Base-by-base conservation (phyloP, 2,888 invertebrate genomes). In the Caenorhabditis sp. region DNA sequence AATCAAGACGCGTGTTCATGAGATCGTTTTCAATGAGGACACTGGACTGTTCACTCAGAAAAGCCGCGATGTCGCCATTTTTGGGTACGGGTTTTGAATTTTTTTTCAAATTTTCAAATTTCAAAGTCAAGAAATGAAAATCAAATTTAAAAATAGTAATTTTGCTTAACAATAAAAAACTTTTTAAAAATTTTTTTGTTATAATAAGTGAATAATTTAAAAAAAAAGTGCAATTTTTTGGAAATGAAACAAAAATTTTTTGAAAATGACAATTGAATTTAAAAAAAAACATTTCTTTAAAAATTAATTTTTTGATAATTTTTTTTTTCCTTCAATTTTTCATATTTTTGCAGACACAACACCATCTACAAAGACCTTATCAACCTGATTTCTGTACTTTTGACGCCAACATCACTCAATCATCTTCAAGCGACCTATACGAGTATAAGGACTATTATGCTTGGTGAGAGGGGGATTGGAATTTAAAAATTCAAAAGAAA, bases 331-430 rank as follows among this genome's bases (percentile, higher is more conserved):
- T n/a, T n/a, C n/a, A n/a, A 35, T 61, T 76, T 37, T 8, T 22
- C 15, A 28, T 3, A 18, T n/a, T 35, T 22, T 68, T 56, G 3
- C 67, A 74, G 76, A 1, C 53, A 67, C 35, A 76, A 76, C 53
- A 68, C 61, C 5, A 67, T 76, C 11, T 76, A 77, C 51, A 58
- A 62, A 53, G 70, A 71, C 11, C 56, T 76, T 11, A 40, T 53
- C 50, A 64, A 77, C 35, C 53, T 77, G 28, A 67, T 81, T 20
- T 62, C 76, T 9, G 40, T 61, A 11, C 68, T 81, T 40, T 51
- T 76, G n/a, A 80, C 69, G 2, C 74, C 80, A 15, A 80, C 74
- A 0, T 80, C 80, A 1, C 60, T 80, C n/a, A 58, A 64, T 9
- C 68, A 74, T 61, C 62, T 80, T 13, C 80, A 80, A 26, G 62